A percentile compares a stretch with the other conserved stretches of the same genome.
Evolutionary conservation across 2,888 invertebrate species (phyloP).

Genomic region (Ichneumoninae sp.): DNA sequence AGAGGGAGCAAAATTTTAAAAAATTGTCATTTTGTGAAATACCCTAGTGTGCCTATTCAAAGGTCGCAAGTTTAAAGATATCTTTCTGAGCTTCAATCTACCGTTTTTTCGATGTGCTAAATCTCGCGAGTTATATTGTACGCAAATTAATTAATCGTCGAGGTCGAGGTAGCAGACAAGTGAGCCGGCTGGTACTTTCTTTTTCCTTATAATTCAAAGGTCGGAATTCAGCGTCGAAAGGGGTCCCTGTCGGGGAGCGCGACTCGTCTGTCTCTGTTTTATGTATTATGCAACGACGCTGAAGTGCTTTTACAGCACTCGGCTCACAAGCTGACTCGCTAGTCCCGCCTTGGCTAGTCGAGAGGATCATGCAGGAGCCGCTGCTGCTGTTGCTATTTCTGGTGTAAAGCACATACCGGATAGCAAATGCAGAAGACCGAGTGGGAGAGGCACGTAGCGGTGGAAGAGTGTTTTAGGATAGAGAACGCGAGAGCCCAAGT

Average conservation of each 20-base stretch:
- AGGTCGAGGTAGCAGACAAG: constrained; percentile 50
- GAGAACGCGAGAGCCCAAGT: constrained; percentile 74
- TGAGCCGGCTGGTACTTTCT: neutral
- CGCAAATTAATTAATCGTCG: constrained; percentile 50
- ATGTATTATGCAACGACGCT: constrained; percentile 76
- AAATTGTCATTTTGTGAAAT: too few species aligned
- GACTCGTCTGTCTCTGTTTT: constrained; percentile 56
- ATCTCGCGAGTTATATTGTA: constrained; percentile 18
- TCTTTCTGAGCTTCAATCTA: neutral
- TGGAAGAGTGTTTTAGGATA: constrained; percentile 54
- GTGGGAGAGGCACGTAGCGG: constrained; percentile 53
- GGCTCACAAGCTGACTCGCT: constrained; percentile 55
- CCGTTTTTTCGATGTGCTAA: neutral
- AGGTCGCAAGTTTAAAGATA: constrained; percentile 1
- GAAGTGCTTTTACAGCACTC: constrained; percentile 70
- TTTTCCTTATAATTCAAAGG: constrained; percentile 51
- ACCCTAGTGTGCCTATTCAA: neutral
- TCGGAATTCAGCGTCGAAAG: constrained; percentile 34
- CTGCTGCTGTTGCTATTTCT: neutral
- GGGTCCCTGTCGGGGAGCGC: constrained; percentile 35
- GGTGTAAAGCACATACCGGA: constrained; percentile 20
- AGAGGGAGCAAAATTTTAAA: too few species aligned
- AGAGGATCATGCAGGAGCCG: constrained; percentile 5
- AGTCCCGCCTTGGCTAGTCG: constrained; percentile 31
- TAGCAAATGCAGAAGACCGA: constrained; percentile 17